These are phyloP conservation scores for Macrotrachela quadricornifera DNA, from an alignment of 1,140 invertebrate genomes.

Conservation along the genomic window DNA sequence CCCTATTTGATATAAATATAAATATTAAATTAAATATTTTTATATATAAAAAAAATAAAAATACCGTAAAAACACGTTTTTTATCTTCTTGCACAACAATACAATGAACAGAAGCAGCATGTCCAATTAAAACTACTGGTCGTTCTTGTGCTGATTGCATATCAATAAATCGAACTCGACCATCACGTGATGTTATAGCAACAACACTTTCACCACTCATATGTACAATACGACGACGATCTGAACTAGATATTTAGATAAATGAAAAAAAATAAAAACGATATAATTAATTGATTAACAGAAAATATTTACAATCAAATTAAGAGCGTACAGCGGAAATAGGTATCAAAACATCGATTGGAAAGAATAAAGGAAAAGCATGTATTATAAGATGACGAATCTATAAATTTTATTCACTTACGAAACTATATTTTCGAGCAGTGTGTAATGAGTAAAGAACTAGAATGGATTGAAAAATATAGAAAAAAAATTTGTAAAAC, in stretches of 20 bases:
- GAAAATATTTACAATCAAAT: no score
- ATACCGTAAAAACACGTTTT: slow-evolving; percentile 10
- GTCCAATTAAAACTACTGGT: slow-evolving; percentile 20
- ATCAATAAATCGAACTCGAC: slow-evolving; percentile 23
- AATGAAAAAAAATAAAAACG: no score
- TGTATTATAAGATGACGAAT: no score
- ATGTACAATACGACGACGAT: slow-evolving; percentile 12
- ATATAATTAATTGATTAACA: no score
- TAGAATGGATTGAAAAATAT: no score
- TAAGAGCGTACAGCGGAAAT: no score
- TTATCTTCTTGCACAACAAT: slow-evolving; percentile 18
- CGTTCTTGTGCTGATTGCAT: slow-evolving; percentile 17
- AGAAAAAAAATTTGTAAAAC: no score
- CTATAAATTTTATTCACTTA: no score
- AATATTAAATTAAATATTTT: not conserved
- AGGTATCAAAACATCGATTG: no score
- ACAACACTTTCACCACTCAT: slow-evolving; percentile 20
- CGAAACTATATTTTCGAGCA: no score
- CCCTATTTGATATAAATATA: slow-evolving; percentile 26
- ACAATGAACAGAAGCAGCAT: slow-evolving; percentile 26
- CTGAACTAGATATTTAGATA: slow-evolving; percentile 13
- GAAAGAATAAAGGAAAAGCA: no score
- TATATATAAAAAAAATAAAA: not conserved
- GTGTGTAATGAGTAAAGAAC: no score
- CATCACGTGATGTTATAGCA: slow-evolving; percentile 20